Conservation (phyloP, 2,113 vertebrate species). For the Nyctereutes procyonoides region DNA sequence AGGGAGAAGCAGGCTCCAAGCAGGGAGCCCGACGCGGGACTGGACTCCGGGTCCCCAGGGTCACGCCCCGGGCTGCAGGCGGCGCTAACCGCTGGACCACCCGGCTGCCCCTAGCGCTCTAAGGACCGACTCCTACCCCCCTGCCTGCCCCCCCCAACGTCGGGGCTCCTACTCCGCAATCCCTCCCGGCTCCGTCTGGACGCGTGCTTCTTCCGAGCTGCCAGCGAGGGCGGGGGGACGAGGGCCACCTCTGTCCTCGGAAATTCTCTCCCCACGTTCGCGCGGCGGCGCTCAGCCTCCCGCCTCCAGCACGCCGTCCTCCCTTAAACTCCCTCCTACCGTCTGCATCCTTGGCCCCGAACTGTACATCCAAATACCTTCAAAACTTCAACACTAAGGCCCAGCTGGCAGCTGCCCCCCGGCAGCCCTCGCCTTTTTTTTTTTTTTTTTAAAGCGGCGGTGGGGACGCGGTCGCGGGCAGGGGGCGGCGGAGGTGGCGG, state of each 20-base stretch:
- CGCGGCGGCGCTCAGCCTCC: not conserved
- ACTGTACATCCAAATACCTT: not conserved
- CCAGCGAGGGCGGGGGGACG: too few species aligned
- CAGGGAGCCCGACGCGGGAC: too few species aligned
- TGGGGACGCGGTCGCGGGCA: rapidly evolving
- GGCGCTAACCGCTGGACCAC: too few species aligned
- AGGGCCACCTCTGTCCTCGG: not conserved
- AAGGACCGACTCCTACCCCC: not conserved
- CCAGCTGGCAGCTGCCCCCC: not conserved
- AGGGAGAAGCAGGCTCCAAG: too few species aligned
- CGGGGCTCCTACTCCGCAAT: not conserved
- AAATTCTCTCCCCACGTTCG: not conserved
- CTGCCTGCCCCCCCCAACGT: too few species aligned
- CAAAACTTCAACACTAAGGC: not conserved
- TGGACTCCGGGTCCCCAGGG: too few species aligned
- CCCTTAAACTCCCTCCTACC: not conserved
- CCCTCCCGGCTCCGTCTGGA: not conserved
- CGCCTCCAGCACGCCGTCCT: not conserved
- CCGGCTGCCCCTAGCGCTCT: too few species aligned
- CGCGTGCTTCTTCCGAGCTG: not conserved
- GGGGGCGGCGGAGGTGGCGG: too few species aligned
- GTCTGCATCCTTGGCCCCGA: not conserved
- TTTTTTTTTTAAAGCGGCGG: rapidly evolving
- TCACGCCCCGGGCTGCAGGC: too few species aligned
- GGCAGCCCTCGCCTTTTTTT: not conserved